Evolutionary conservation across 2,888 invertebrate genomes (phyloP).

Genomic region (Amphipyra tragopoginis): DNA sequence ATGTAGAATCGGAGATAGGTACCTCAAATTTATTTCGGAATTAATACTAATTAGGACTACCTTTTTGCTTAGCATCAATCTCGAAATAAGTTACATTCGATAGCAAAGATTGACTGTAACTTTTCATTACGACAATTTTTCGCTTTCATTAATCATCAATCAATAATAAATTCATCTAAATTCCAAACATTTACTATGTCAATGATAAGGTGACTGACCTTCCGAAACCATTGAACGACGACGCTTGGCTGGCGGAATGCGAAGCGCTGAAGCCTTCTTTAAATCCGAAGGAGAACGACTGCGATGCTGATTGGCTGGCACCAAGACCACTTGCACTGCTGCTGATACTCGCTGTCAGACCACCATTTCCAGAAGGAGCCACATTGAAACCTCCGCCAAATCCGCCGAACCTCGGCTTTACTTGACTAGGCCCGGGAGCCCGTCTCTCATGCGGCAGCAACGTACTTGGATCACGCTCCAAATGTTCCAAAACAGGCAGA

Average conservation of each 20-base stretch:
- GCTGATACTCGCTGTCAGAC: constrained; percentile 82
- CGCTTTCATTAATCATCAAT: neutral
- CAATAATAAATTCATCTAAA: too few relatives aligned
- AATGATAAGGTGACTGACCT: constrained; percentile 75
- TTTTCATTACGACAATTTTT: too few relatives aligned
- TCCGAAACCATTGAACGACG: constrained; percentile 85
- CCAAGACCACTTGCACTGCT: constrained; percentile 82
- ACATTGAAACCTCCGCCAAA: constrained; percentile 83
- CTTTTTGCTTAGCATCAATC: too few relatives aligned
- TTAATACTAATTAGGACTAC: too few relatives aligned
- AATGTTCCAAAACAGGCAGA: constrained; percentile 85
- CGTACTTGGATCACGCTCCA: constrained; percentile 87
- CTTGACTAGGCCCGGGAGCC: constrained; percentile 53
- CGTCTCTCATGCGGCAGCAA: constrained; percentile 76
- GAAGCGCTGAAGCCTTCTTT: constrained; percentile 87
- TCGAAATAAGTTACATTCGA: too few relatives aligned
- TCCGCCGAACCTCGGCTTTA: constrained; percentile 80
- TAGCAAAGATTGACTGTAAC: too few relatives aligned
- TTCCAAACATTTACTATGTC: constrained; percentile 14
- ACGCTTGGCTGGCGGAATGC: constrained; percentile 86
- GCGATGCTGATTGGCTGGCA: constrained; percentile 84
- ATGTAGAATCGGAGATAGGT: too few relatives aligned
- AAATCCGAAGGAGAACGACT: constrained; percentile 86
- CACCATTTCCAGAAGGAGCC: constrained; percentile 80
- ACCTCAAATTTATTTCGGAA: too few relatives aligned